Evolutionary conservation across 2,797 vertebrate genomes (phyloP).

Genomic region (Sternotherus odoratus): DNA sequence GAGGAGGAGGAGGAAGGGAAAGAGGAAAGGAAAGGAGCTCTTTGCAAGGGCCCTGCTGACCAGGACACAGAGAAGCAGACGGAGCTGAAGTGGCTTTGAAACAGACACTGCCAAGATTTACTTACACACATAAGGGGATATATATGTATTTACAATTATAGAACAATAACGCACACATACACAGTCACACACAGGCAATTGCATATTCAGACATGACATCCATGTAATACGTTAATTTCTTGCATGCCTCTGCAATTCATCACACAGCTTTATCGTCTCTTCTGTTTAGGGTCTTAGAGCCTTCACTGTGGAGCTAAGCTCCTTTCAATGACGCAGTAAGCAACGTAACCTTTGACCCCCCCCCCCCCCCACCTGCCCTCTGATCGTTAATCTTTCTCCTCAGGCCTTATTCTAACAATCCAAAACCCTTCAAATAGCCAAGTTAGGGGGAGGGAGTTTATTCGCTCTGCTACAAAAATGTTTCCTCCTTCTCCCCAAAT

Average conservation of each 20-base stretch:
- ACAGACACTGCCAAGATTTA: conserved; percentile 64
- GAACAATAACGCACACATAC: conserved; percentile 23
- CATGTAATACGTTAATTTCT: conserved; percentile 36
- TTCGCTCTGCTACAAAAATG: conserved; percentile 20
- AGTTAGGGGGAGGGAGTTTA: background rate
- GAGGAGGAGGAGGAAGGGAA: conserved; percentile 55
- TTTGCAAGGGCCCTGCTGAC: conserved; percentile 41
- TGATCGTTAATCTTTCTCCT: conserved; percentile 55
- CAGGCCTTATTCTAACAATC: conserved; percentile 38
- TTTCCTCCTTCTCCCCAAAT: background rate
- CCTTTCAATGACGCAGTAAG: conserved; percentile 37
- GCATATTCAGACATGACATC: conserved; percentile 70
- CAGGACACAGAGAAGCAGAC: conserved; percentile 41
- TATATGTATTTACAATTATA: background rate
- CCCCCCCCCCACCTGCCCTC: conserved; percentile 34
- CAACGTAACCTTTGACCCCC: conserved; percentile 31
- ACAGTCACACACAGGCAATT: conserved; percentile 33
- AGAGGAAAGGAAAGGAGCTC: conserved; percentile 33
- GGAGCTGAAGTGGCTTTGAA: conserved; percentile 38
- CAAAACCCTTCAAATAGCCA: conserved; percentile 45
- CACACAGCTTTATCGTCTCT: background rate
- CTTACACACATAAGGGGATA: background rate
- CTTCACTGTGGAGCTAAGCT: conserved; percentile 33
- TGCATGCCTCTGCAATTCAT: background rate
- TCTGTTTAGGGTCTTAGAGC: conserved; percentile 21